Conservation (phyloP, 2,113 vertebrate genomes). For the Brachypodius melanocephalos region DNA sequence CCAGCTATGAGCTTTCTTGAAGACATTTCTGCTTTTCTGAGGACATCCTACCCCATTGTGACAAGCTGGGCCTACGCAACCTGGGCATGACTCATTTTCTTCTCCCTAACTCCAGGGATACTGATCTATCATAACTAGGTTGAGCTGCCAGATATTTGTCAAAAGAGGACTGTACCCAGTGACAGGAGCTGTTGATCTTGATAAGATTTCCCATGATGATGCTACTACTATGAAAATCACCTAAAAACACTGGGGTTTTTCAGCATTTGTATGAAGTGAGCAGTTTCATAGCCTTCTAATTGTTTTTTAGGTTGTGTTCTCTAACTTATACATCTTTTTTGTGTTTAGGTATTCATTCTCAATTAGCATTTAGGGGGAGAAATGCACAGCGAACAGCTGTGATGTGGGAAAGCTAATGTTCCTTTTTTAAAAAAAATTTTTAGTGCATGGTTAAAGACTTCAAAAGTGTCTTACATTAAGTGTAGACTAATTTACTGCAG, state of each 20-base stretch:
- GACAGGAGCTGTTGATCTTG: background rate
- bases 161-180: background rate
- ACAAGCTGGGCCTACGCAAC: background rate
- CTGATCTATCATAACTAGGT: background rate
- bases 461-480: background rate
- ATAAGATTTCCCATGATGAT: background rate
- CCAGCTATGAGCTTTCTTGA: background rate
- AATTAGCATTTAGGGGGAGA: background rate
- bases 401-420: background rate
- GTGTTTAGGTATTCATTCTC: background rate
- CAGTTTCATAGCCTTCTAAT: background rate
- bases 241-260: background rate
- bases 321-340: background rate
- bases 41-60: background rate
- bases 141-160: background rate
- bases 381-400: background rate
- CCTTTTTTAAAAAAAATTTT: background rate
- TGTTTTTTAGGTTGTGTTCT: background rate
- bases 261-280: background rate
- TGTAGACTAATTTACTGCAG: background rate
- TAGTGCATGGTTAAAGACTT: background rate
- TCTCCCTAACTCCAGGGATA: background rate
- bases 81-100: constrained; percentile 35
- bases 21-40: constrained; percentile 14
- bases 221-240: background rate